Base-by-base conservation (phyloP, 2,797 vertebrate genomes). In the Lacerta viridis region DNA sequence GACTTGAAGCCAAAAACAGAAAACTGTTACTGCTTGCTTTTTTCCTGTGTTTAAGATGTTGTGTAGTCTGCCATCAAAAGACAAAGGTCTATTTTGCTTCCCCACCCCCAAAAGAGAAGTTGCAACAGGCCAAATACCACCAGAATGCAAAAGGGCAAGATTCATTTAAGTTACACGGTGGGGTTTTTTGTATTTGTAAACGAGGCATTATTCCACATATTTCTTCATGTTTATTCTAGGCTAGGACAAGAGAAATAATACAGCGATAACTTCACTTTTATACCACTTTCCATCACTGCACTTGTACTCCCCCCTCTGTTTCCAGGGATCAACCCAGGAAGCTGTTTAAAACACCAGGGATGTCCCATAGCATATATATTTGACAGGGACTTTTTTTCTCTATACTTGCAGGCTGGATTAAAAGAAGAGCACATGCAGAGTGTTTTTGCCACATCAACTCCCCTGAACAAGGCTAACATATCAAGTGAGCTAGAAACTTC, bases 1-100 rank as follows among this genome's bases (percentile, higher is more conserved):
- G 86, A 92, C 89, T 90, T 88, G 92, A 88, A 95, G 96, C 93
- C 96, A 96, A 96, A 95, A 87, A 92, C 88, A 80, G 0, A 25
- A 94, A 78, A 95, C 92, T 93, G 92, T 93, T 95, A 36, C 61
- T 71, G 91, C 93, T 91, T 87, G 91, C 93, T 91, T 87, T 91
- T 88, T 88, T 90, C 88, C 92, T 90, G 36, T 2, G 7, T 91
- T 96, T 92, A 88, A 89, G 92, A 93, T 95, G 92, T 29, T 78
- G 92, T 43, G 82, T 39, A 85, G 72, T 93, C 82, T 3, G 92
- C 64, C 83, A 90, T 94, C 89, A 95, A 91, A 94, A 90, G 78
- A 95, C 50, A 95, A 92, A 80, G 92, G 17, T 86, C 85, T 33
- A 8, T 95, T 94, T 93, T 83, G 88, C 92, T 85, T 33, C 15